Base-by-base conservation (phyloP, 2,113 vertebrate genomes). In the Bos indicus region DNA sequence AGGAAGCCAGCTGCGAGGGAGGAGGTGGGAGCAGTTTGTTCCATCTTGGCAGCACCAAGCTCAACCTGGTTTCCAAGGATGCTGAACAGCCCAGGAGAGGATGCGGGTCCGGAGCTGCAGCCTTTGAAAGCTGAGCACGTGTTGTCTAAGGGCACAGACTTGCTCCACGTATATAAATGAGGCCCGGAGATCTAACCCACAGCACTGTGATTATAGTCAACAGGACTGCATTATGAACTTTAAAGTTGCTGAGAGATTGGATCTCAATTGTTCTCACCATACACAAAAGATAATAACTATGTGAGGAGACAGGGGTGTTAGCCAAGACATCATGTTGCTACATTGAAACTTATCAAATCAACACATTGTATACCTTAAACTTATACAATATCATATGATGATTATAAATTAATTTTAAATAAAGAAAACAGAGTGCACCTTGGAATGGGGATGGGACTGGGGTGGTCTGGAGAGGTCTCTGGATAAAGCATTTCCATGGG, bases 171-270 rank as follows among this genome's bases (percentile, higher is more conserved):
- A 12, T 40, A n/a, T 56, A 12, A 16, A 16, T 2, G 3, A 46
- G 51, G 11, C 51, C 81, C 0, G 14, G 62, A 16, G 60, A n/a
- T 13, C 19, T 6, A 17, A 26, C 0, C 8, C 62, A 1, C 28
- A 9, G 62, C 19, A 0, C 14, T 0, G 1, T 0, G 21, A 28
- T n/a, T 1, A 5, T 2, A 7, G 14, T 13, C 51, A n/a, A 7
- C 9, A 13, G 25, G 5, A 5, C 51, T 8, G 77, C 2, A 0
- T 57, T 12, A 13, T 8, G 16, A 57, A 19, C 62, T 46, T 28
- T 21, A 7, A 8, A 46, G 60, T 5, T 19, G 51, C 62, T 33
- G 19, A 83, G 78, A 43, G 59, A 33, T 13, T 3, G 16, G 28
- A 7, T 56, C 59, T 54, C 51, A 26, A 1, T 26, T 51, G 56